Evolutionary conservation across 2,113 vertebrate genomes (phyloP).

Genomic region (Centropus unirufus): DNA sequence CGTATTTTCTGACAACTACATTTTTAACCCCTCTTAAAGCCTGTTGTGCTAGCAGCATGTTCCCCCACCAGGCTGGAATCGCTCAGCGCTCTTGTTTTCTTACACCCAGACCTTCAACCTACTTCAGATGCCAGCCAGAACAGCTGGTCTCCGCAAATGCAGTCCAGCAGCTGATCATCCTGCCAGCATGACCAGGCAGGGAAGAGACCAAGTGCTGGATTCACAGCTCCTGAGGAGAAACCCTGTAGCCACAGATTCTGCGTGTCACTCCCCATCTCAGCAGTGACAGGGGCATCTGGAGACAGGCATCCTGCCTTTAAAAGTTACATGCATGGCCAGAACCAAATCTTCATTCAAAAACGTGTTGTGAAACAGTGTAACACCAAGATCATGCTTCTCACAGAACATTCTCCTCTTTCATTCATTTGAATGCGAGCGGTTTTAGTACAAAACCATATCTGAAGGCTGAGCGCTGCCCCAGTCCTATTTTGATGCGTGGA

Average conservation of each 20-base stretch:
- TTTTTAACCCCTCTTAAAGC: not conserved
- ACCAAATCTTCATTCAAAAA: not conserved
- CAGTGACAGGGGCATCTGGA: not conserved
- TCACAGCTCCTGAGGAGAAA: not conserved
- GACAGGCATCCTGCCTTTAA: not conserved
- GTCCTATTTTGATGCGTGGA: not conserved
- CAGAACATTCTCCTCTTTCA: not conserved
- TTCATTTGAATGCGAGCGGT: fast-evolving
- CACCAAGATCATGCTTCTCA: not conserved
- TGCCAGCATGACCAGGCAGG: not conserved
- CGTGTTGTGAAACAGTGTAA: fast-evolving
- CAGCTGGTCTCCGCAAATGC: not conserved
- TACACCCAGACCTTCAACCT: not conserved
- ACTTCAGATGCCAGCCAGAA: not conserved
- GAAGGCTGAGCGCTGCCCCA: fast-evolving
- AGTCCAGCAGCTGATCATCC: not conserved
- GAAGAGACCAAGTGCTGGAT: fast-evolving
- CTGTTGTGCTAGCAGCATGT: not conserved
- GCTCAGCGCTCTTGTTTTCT: not conserved
- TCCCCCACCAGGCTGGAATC: not conserved
- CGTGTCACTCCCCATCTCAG: fast-evolving
- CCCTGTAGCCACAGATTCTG: not conserved
- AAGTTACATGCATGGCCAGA: not conserved
- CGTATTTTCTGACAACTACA: not conserved
- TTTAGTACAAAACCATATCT: not conserved